These are phyloP conservation scores for Hoplodrina ambigua DNA, from an alignment of 2,888 invertebrate genomes.

Conservation along the genomic window DNA sequence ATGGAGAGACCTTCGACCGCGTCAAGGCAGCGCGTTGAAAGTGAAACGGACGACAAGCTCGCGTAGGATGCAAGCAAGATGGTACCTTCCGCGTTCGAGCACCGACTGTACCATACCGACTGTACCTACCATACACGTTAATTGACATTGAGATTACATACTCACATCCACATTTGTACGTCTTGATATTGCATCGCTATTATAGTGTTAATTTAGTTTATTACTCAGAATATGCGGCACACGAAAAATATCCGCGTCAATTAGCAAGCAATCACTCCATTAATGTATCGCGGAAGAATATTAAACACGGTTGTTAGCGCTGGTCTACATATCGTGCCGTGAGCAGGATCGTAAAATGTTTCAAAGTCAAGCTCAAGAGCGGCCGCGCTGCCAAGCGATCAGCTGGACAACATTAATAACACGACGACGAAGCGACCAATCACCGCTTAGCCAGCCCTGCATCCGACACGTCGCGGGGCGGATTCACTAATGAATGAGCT, in stretches of 20 bases:
- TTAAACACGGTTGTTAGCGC: constrained; percentile 8
- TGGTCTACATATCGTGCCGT: constrained; percentile 5
- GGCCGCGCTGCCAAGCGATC: constrained; percentile 49
- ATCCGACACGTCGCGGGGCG: constrained; percentile 3
- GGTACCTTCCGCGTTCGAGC: constrained; percentile 63
- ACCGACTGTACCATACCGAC: not conserved
- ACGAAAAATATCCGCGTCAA: constrained; percentile 21
- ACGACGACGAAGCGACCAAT: constrained; percentile 30
- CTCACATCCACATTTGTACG: constrained; percentile 2
- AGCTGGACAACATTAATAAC: constrained; percentile 53
- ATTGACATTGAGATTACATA: constrained; percentile 47
- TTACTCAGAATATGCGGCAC: not conserved
- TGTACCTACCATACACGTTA: constrained; percentile 17
- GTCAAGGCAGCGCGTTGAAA: constrained; percentile 65
- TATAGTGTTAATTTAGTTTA: constrained; percentile 1
- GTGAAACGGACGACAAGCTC: constrained; percentile 55
- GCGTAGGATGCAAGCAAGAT: constrained; percentile 54
- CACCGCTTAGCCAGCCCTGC: constrained; percentile 32
- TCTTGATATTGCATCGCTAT: constrained; percentile 17
- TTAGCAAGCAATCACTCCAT: constrained; percentile 19
- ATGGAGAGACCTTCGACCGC: constrained; percentile 61
- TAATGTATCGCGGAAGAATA: constrained; percentile 21
- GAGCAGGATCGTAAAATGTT: constrained; percentile 20
- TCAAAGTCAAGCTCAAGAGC: constrained; percentile 62
- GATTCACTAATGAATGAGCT: constrained; percentile 9